Base-by-base conservation (phyloP, 2,888 invertebrate species). In the Plebejus argus region DNA sequence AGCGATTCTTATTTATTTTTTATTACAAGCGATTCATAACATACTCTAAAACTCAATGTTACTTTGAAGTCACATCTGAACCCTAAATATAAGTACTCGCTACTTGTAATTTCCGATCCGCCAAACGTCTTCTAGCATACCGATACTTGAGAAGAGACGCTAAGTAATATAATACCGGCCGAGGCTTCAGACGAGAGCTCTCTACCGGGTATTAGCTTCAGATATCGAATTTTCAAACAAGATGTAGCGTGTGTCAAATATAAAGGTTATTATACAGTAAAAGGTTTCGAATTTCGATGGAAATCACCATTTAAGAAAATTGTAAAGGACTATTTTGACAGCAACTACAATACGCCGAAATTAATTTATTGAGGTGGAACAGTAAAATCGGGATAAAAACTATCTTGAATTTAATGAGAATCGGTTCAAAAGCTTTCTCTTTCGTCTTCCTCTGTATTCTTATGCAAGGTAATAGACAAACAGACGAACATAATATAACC, bases 31-130 rank as follows among this genome's bases (percentile, higher is more conserved):
- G 39, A 39, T 56, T 56, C 1, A 82, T 45, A 45, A 45, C 49
- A 49, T 49, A 70, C 78, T 83, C 79, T 15, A 49, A 49, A 49
- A 15, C 15, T 49, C 39, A 49, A 49, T 15, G 0, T 39, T 15
- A 18, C 49, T 18, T 18, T 49, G 12, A 49, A 49, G 15, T 49
- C 49, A 49, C 49, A 49, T 15, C 49, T 49, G 49, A 49, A 49
- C 53, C 5, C 53, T 18, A 53, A 18, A 28, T 33, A 66, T 66
- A n/a, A n/a, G n/a, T n/a, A 66, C 28, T 66, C 20, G 28, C 4
- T 66, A 33, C 66, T 66, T 33, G 28, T 66, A 28, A 66, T 28
- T 66, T 66, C 66, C 33, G 33, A 28, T 66, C 66, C 66, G 66
- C 28, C 66, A 66, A 66, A 28, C 28, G 28, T 15, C 61, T 23